These are phyloP conservation scores for Percina caprodes DNA, from an alignment of 2,113 vertebrate genomes.

Conservation along the genomic window DNA sequence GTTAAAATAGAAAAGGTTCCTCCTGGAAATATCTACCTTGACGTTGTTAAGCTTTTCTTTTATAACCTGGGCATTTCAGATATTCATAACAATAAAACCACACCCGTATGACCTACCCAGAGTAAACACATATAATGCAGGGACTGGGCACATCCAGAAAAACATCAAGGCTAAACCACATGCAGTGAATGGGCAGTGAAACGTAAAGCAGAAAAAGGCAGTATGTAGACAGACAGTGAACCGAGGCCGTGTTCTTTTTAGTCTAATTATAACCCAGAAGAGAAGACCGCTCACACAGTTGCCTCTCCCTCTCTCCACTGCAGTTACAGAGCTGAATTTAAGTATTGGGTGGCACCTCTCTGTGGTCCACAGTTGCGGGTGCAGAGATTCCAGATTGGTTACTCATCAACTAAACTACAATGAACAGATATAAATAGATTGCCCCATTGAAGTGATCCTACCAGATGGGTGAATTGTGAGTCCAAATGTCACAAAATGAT, in stretches of 20 bases:
- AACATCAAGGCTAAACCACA: slow-evolving; percentile 46
- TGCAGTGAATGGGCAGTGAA: slow-evolving; percentile 49
- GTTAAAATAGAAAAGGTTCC: not conserved
- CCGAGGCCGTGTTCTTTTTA: slow-evolving; percentile 58
- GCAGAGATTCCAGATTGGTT: slow-evolving; percentile 47
- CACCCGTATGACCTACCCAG: slow-evolving; percentile 33
- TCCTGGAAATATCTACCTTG: not conserved
- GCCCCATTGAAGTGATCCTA: not conserved
- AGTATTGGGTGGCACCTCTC: slow-evolving; percentile 74
- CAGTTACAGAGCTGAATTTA: slow-evolving; percentile 60
- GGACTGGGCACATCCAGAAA: slow-evolving; percentile 43
- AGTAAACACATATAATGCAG: slow-evolving; percentile 58
- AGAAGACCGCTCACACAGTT: slow-evolving; percentile 47
- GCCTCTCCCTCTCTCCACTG: slow-evolving; percentile 54
- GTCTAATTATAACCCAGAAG: slow-evolving; percentile 76
- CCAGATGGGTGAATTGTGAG: not conserved
- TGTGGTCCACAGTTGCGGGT: slow-evolving; percentile 61
- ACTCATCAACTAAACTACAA: slow-evolving; percentile 30
- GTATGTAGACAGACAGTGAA: slow-evolving; percentile 60
- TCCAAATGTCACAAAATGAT: not conserved
- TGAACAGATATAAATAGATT: slow-evolving; percentile 35
- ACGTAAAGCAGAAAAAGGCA: slow-evolving; percentile 50
- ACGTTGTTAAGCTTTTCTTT: not conserved
- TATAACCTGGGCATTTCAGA: slow-evolving; percentile 32
- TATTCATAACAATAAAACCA: slow-evolving; percentile 47